phyloP scores from a whole-genome alignment of 2,888 invertebrate genomes.

The Gibbula magus region DNA sequence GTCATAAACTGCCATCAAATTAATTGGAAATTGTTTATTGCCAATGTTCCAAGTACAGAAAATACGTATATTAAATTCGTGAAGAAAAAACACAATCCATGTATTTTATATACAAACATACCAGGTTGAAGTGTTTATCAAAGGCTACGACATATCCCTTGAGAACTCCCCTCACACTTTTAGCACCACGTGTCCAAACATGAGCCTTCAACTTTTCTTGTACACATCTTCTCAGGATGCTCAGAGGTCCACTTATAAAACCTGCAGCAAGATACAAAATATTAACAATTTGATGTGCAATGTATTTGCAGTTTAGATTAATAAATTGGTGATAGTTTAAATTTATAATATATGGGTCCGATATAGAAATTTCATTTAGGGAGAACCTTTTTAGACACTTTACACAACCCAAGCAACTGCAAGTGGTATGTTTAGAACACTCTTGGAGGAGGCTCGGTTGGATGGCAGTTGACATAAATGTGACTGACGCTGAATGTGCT shows the following conservation, averaged over 20 bases:
- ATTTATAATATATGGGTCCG: no score
- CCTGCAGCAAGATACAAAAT: background rate
- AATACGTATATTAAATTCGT: no score
- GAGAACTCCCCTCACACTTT: conserved; percentile 85
- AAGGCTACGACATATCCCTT: conserved; percentile 88
- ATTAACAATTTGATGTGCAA: background rate
- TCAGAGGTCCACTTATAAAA: conserved; percentile 62
- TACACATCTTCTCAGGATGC: conserved; percentile 64
- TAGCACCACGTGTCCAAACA: conserved; percentile 85
- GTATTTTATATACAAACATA: conserved; percentile 47
- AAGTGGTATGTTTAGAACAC: no score
- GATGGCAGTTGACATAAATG: background rate
- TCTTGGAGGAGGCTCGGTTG: background rate
- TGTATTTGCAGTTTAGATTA: background rate
- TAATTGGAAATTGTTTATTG: no score
- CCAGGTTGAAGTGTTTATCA: conserved; percentile 95
- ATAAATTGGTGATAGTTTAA: no score
- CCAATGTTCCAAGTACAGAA: no score
- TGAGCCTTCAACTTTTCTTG: conserved; percentile 74
- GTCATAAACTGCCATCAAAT: no score
- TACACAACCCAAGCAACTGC: no score
- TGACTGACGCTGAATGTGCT: no score
- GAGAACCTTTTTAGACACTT: background rate
- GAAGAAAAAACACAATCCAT: no score
- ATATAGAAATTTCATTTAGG: no score